Evolutionary conservation across 2,888 invertebrate species (phyloP).

Genomic region (Campaea margaritaria): DNA sequence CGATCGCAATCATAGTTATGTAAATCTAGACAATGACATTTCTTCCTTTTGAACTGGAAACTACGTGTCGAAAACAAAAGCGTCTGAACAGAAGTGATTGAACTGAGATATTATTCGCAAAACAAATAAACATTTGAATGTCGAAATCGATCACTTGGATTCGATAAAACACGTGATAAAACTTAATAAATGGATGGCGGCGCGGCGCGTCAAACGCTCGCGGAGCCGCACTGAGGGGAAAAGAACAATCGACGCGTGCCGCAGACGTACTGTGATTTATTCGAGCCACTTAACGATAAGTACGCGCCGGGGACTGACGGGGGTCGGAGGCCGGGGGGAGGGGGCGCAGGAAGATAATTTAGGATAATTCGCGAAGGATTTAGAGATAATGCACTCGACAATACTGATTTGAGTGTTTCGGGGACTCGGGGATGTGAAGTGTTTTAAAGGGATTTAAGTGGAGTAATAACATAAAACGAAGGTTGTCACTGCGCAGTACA

Average conservation of each 20-base stretch:
- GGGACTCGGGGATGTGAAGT: constrained; percentile 1
- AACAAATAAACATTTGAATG: constrained; percentile 11
- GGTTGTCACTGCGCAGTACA: neutral
- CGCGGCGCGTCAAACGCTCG: neutral
- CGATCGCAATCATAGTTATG: too few relatives aligned
- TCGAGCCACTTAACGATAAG: constrained; percentile 39
- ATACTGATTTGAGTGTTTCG: constrained; percentile 37
- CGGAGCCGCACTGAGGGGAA: constrained; percentile 10
- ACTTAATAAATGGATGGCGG: constrained; percentile 13
- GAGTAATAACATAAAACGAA: neutral
- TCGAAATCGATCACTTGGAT: constrained; percentile 9
- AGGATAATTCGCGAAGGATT: constrained; percentile 40
- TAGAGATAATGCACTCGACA: constrained; percentile 40
- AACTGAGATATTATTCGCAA: neutral
- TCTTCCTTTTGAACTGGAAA: too few relatives aligned
- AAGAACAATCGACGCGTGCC: constrained; percentile 40
- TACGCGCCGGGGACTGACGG: constrained; percentile 12
- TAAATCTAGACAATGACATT: too few relatives aligned
- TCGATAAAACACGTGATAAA: constrained; percentile 19
- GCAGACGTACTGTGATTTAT: constrained; percentile 39
- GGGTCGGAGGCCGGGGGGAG: neutral
- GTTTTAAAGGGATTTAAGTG: constrained; percentile 2
- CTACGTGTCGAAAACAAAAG: too few relatives aligned
- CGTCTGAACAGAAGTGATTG: too few relatives aligned
- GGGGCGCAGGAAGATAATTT: constrained; percentile 30